Evolutionary conservation across 2,888 invertebrate species (phyloP).

Genomic region (Drosophila yooni): DNA sequence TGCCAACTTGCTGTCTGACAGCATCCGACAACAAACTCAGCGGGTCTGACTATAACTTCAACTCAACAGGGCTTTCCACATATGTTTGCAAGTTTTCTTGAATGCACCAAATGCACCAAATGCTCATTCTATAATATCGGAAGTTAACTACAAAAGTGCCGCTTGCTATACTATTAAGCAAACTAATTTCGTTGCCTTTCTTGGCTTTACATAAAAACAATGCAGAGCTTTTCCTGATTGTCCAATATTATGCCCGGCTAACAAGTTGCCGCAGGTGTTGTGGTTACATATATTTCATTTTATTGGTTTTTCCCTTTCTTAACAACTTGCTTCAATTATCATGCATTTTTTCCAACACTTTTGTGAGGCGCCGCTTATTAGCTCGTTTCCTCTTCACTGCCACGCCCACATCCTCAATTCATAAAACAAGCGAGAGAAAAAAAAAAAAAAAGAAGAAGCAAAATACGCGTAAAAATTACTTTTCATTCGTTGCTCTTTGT

Average conservation of each 20-base stretch:
- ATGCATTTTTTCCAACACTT: slow-evolving; percentile 57
- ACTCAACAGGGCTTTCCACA: slow-evolving; percentile 12
- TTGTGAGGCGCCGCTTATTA: slow-evolving; percentile 75
- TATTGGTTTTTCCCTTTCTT: slow-evolving; percentile 23
- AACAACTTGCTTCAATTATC: slow-evolving; percentile 54
- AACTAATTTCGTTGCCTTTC: slow-evolving; percentile 16
- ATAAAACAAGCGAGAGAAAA: slow-evolving; percentile 3
- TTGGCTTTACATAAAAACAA: slow-evolving; percentile 9
- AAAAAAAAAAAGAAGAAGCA: not conserved
- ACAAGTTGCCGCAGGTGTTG: slow-evolving; percentile 28
- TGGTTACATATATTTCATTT: slow-evolving; percentile 14
- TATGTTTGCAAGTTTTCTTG: slow-evolving; percentile 15
- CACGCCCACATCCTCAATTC: slow-evolving; percentile 76
- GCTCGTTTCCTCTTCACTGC: slow-evolving; percentile 63
- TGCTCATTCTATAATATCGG: slow-evolving; percentile 22
- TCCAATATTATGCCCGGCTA: slow-evolving; percentile 17
- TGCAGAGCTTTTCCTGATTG: slow-evolving; percentile 15
- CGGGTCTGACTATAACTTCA: slow-evolving; percentile 31
- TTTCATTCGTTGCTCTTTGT: slow-evolving; percentile 61
- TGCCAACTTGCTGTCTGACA: slow-evolving; percentile 56
- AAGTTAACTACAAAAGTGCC: slow-evolving; percentile 34
- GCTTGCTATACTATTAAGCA: slow-evolving; percentile 3
- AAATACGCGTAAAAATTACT: slow-evolving; percentile 54
- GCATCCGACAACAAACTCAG: slow-evolving; percentile 68
- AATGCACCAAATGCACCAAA: slow-evolving; percentile 19